A percentile compares a stretch with the other conserved stretches of the same genome.
phyloP scores from a whole-genome alignment of 2,113 vertebrate genomes.

The Ancistrus triradiatus region DNA sequence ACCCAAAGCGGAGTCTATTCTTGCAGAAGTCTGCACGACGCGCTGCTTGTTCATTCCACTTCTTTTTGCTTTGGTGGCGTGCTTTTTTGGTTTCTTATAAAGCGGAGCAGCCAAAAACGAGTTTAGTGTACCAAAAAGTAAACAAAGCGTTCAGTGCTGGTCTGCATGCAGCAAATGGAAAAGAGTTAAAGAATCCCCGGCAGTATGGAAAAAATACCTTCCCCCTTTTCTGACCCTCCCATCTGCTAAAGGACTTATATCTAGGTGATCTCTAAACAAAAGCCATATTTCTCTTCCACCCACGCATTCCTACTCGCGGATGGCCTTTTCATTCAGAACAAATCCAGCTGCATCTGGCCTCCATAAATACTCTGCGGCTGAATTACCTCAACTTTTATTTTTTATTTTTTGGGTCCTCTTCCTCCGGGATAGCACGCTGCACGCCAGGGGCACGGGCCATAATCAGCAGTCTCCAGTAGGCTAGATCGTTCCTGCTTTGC shows the following conservation, averaged over 20 bases:
- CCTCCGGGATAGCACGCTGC: no score
- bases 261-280: conserved; percentile 46
- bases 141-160: no score
- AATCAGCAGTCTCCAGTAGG: no score
- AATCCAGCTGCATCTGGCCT: conserved; percentile 55
- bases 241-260: conserved; percentile 39
- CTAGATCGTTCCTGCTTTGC: no score
- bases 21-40: no score
- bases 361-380: conserved; percentile 49
- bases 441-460: no score
- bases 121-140: no score
- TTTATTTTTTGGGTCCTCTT: conserved; percentile 27
- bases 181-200: no score
- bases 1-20: conserved; percentile 59
- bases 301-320: conserved; percentile 57
- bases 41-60: conserved; percentile 12
- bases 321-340: conserved; percentile 52
- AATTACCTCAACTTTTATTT: conserved; percentile 50
- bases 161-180: no score
- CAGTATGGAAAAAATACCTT: no score
- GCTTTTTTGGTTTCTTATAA: no score
- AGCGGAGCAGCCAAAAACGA: background rate
- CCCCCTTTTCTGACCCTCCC: conserved; percentile 11
- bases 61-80: background rate
- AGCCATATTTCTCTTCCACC: conserved; percentile 54